Evolutionary conservation across 2,113 vertebrate species (phyloP).

Genomic region (Apus apus): DNA sequence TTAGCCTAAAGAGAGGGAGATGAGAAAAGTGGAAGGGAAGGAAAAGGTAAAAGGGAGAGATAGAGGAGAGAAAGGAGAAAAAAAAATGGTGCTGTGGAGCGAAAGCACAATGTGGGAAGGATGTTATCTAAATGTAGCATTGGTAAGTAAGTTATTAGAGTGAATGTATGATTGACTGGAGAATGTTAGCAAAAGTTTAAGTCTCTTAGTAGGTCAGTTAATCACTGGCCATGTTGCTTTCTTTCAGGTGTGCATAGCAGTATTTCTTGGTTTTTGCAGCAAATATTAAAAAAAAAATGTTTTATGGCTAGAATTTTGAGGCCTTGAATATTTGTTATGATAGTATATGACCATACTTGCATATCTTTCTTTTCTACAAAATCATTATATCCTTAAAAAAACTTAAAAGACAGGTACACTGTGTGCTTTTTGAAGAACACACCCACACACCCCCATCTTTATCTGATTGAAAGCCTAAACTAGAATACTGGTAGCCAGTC

Average conservation of each 20-base stretch:
- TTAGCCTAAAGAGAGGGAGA: not conserved
- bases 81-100: not conserved
- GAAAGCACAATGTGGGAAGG: not conserved
- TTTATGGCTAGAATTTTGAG: not conserved
- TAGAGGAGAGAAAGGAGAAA: not conserved
- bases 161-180: not conserved
- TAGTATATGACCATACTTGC: not conserved
- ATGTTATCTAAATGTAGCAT: not conserved
- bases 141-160: constrained; percentile 8
- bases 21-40: not conserved
- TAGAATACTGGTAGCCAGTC: not conserved
- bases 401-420: not conserved
- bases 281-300: not conserved
- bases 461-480: not conserved
- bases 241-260: not conserved
- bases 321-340: not conserved
- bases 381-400: not conserved
- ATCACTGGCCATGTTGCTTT: constrained; percentile 15
- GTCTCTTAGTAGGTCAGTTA: constrained; percentile 42
- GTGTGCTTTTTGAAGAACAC: not conserved
- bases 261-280: not conserved
- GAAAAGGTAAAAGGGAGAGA: not conserved
- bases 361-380: not conserved
- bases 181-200: constrained; percentile 24
- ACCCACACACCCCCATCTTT: not conserved